Evolutionary conservation across 2,113 vertebrate species (phyloP), one percentile per base, ranked within the genome.

Genomic region (Zosterops lateralis): DNA sequence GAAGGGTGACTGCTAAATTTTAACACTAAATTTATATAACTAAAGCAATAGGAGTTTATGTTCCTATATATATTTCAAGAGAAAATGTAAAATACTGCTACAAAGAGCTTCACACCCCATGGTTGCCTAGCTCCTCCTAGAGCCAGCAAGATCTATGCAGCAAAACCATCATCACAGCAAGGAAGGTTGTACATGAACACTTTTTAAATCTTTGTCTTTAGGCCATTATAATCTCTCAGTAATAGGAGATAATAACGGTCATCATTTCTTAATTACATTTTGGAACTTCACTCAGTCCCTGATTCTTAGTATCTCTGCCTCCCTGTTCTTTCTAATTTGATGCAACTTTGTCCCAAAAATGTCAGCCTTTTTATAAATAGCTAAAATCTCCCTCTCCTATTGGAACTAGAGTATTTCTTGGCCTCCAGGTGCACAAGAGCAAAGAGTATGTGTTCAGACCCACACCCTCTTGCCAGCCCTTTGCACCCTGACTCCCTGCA

Each of bases 31-130:
- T 89, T 85, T 78, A 57, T n/a, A 7, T 25, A 77, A 54, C 25
- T 80, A 54, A 42, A 83, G 67, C 15, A 72, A 62, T 28, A 66
- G 29, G 87, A 91, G 58, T 40, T 54, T 44, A 92, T 22, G 0
- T 70, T 90, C 96, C 73, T 66, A 56, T 31, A 85, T 24, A 6
- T 79, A 70, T 92, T 80, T 96, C 89, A 93, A 87, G 88, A 91
- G 34, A 89, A 36, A 71, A n/a, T 67, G 34, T 78, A 75, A 92
- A 96, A 54, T 86, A 78, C 58, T 40, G 29, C 84, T 92, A 85
- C 68, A 73, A 93, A 97, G 50, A 72, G 40, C 82, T 94, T 38
- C 86, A 47, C 34, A 50, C 24, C 47, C 44, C 67, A 91, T 50
- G 84, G 53, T 0, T 95, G 77, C 83, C 88, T 85, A 87, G 60